Evolutionary conservation across 2,797 vertebrate genomes (phyloP), one percentile per base, ranked within the genome.

Genomic region (Gobionotothen gibberifrons): DNA sequence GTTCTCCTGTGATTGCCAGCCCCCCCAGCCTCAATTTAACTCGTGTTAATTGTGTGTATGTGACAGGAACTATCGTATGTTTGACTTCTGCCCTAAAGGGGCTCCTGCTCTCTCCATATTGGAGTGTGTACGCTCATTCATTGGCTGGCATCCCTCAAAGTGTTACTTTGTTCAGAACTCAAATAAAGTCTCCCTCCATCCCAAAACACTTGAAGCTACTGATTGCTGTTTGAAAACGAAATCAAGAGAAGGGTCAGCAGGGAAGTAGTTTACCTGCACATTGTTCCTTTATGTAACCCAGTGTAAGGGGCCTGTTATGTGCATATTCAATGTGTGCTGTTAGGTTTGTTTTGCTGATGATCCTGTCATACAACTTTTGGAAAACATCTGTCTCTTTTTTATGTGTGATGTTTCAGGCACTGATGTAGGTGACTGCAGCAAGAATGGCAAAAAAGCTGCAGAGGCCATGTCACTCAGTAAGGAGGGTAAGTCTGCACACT

Each of bases 391-490:
- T 8, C 60, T 48, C 16, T 66, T 3, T 85, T 16, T 81, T 6
- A 48, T 71, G 12, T 87, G 5, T 90, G 76, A 58, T 73, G 48
- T 84, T 84, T 71, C 87, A 96, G 96, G 95, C 63, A 67, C 89
- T 21, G 96, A 96, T 79, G 89, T 87, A 77, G 97, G 97, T 56
- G 96, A 97, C 69, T 95, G 91, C 77, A 94, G 89, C 90, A 97
- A 96, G 93, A 96, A 94, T 90, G 90, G 89, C 57, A 94, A 95
- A 92, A 97, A 97, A 87, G 90, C 93, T 72, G 84, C 94, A 84
- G 97, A 98, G 42, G 95, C 97, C 74, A 97, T 98, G 96, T 97
- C 96, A 29, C 95, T 98, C 83, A 96, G 97, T 83, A 98, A 97
- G 84, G 97, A 98, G 92, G 97, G 97, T 98, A 93, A 86, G 95